Percentiles rank a stretch among this genome's conserved stretches.
Evolutionary conservation across 2,113 vertebrate species (phyloP).

Genomic region (Hoplias malabaricus): DNA sequence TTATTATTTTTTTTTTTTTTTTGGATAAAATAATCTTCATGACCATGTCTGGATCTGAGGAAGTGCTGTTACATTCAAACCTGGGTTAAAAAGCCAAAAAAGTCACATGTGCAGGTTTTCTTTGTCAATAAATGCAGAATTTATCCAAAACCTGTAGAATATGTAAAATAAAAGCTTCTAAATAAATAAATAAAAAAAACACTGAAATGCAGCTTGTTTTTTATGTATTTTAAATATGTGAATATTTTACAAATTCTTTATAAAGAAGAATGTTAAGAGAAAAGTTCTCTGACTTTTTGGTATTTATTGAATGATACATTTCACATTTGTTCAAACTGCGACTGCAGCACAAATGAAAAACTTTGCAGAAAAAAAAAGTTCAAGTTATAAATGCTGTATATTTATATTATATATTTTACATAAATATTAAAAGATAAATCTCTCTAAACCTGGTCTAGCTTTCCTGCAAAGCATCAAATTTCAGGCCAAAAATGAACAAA

Average conservation of each 20-base stretch:
- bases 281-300: not conserved
- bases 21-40: too few species aligned
- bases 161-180: conserved; percentile 73
- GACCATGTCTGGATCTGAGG: conserved; percentile 21
- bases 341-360: not conserved
- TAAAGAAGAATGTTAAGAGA: not conserved
- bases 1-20: too few species aligned
- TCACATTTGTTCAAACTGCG: too few species aligned
- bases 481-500: too few species aligned
- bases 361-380: not conserved
- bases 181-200: not conserved
- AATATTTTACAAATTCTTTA: too few species aligned
- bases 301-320: not conserved
- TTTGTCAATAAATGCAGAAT: conserved; percentile 65
- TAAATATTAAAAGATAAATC: too few species aligned
- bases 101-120: conserved; percentile 30
- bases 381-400: too few species aligned
- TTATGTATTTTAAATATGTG: too few species aligned
- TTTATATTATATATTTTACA: too few species aligned
- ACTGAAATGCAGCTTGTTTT: not conserved
- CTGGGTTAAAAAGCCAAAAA: conserved; percentile 65
- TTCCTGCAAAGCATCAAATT: too few species aligned
- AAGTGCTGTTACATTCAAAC: conserved; percentile 40
- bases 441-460: too few species aligned
- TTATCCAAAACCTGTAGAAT: conserved; percentile 69